Evolutionary conservation across 1,140 invertebrate genomes (phyloP).

Genomic region (Schlechtendalia chinensis): DNA sequence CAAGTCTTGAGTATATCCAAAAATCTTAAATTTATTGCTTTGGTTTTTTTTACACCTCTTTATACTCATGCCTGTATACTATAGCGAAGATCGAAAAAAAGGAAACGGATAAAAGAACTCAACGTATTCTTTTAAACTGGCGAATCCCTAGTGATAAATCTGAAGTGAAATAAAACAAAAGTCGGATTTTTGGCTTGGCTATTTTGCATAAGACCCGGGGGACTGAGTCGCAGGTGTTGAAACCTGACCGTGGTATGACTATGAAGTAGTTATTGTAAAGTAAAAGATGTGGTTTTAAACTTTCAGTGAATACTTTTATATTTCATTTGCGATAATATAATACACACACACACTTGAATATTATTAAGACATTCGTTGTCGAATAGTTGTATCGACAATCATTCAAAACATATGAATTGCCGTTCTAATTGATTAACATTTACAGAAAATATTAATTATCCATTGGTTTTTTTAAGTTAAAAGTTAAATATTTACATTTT

Average conservation of each 20-base stretch:
- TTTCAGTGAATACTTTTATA: not conserved
- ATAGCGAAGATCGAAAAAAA: slow-evolving; percentile 12
- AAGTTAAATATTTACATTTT: too few species aligned
- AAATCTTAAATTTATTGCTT: slow-evolving; percentile 45
- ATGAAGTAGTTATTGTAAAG: slow-evolving; percentile 35
- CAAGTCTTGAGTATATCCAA: slow-evolving; percentile 40
- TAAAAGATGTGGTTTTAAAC: slow-evolving; percentile 24
- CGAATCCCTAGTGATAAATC: slow-evolving; percentile 36
- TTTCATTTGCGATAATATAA: not conserved
- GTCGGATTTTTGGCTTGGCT: slow-evolving; percentile 34
- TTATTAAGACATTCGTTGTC: not conserved
- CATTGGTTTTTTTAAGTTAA: too few species aligned
- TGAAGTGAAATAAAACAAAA: slow-evolving; percentile 47
- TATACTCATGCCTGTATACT: not conserved
- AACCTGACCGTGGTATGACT: slow-evolving; percentile 11
- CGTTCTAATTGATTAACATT: not conserved
- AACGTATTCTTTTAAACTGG: slow-evolving; percentile 37
- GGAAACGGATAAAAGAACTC: slow-evolving; percentile 33
- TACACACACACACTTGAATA: not conserved
- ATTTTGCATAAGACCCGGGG: slow-evolving; percentile 43
- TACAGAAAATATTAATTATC: too few species aligned
- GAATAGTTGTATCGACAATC: too few species aligned
- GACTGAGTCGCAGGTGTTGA: slow-evolving; percentile 39
- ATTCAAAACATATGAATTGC: not conserved
- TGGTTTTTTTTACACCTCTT: slow-evolving; percentile 2